Evolutionary conservation across 2,888 invertebrate genomes (phyloP).

Genomic region (Trachelus troglodyta): DNA sequence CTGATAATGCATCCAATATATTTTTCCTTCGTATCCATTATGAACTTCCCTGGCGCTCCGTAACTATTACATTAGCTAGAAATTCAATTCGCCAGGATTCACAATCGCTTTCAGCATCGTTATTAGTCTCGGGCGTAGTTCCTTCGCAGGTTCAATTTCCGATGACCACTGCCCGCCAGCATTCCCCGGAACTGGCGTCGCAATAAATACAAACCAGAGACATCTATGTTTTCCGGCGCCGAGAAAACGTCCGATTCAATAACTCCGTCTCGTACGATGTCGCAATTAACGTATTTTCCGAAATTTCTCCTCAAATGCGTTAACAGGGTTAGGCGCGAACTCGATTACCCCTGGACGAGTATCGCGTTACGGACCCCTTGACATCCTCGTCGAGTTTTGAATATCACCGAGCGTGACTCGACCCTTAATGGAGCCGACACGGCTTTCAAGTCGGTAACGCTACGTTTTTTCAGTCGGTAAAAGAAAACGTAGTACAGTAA

Average conservation of each 20-base stretch:
- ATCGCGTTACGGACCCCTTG: constrained; percentile 5
- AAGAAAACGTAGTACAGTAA: constrained; percentile 64
- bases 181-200: neutral
- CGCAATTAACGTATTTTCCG: neutral
- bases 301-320: neutral
- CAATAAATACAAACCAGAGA: neutral
- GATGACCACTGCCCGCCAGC: neutral
- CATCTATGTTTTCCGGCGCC: neutral
- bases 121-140: neutral
- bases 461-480: constrained; percentile 61
- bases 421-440: constrained; percentile 12
- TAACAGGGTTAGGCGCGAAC: neutral
- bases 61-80: neutral
- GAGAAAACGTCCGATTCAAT: neutral
- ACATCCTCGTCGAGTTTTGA: constrained; percentile 12
- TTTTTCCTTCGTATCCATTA: neutral
- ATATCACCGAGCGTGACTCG: constrained; percentile 14
- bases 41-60: neutral
- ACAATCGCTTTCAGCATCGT: neutral
- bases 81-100: neutral
- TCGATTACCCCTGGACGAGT: neutral
- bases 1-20: neutral
- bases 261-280: neutral
- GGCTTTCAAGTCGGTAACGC: constrained; percentile 58
- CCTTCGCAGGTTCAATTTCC: neutral